Percentiles rank a stretch among this genome's conserved stretches.
These are phyloP conservation scores for Bombus soroeensis DNA, from an alignment of 1,140 invertebrate genomes.

Conservation along the genomic window DNA sequence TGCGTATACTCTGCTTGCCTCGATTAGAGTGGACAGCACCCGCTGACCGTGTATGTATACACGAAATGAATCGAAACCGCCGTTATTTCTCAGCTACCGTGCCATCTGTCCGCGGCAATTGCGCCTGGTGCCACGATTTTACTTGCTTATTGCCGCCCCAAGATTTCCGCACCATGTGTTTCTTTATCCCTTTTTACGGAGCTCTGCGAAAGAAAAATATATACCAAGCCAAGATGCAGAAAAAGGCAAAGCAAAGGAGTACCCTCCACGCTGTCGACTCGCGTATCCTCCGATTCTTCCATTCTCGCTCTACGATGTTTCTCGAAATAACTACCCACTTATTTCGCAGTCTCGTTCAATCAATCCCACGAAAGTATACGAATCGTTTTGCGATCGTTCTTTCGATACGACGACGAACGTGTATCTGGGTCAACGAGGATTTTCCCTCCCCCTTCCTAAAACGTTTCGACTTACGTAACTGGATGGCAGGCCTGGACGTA, in stretches of 20 bases:
- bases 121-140: conserved; percentile 1
- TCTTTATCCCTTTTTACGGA: not conserved
- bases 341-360: no score
- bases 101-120: conserved; percentile 8
- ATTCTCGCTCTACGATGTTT: rapidly evolving
- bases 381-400: not conserved
- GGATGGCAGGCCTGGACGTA: not conserved
- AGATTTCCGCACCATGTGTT: conserved; percentile 28
- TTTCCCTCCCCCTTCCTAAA: not conserved
- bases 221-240: not conserved
- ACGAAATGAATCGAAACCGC: conserved; percentile 30
- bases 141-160: conserved; percentile 6
- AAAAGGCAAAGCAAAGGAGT: not conserved
- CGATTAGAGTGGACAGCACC: not conserved
- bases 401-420: not conserved
- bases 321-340: rapidly evolving
- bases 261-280: not conserved
- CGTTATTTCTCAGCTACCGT: not conserved
- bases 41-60: not conserved
- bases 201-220: not conserved
- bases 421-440: not conserved
- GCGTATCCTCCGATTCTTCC: no score
- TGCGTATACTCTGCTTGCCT: not conserved
- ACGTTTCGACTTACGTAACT: not conserved
- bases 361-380: no score